These are phyloP conservation scores for Oncorhynchus nerka DNA, from an alignment of 2,113 vertebrate genomes.

Conservation along the genomic window DNA sequence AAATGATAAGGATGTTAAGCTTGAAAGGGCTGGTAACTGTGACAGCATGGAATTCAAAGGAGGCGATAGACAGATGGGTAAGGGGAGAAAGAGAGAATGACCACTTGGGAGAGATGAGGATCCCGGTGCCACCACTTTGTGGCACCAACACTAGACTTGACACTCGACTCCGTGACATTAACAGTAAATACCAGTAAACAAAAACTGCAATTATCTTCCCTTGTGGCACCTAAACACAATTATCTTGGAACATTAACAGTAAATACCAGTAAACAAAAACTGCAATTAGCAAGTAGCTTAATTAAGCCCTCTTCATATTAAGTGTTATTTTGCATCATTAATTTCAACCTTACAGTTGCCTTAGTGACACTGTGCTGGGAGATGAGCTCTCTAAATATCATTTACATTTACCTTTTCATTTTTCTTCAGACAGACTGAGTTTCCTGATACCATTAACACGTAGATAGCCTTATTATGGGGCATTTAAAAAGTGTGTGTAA, in stretches of 20 bases:
- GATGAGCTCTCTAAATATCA: conserved; percentile 20
- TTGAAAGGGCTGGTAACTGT: too few relatives aligned
- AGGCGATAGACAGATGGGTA: too few relatives aligned
- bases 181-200: conserved; percentile 20
- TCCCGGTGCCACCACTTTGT: too few relatives aligned
- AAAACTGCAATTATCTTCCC: conserved; percentile 26
- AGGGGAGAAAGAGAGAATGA: too few relatives aligned
- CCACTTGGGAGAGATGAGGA: too few relatives aligned
- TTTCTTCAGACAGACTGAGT: conserved; percentile 4
- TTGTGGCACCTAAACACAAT: too few relatives aligned
- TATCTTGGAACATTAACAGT: too few relatives aligned
- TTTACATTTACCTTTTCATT: conserved; percentile 27
- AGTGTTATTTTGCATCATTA: conserved; percentile 39
- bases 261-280: conserved; percentile 44
- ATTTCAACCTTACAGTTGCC: conserved; percentile 32
- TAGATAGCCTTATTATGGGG: conserved; percentile 30
- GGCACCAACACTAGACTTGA: not conserved
- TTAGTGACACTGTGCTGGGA: conserved; percentile 30
- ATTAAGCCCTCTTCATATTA: conserved; percentile 26
- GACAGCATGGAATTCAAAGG: too few relatives aligned
- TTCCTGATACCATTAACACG: conserved; percentile 32
- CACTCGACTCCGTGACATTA: conserved; percentile 24
- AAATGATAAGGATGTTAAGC: too few relatives aligned
- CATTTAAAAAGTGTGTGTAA: conserved; percentile 33
- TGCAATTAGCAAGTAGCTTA: conserved; percentile 29